Base-by-base conservation (phyloP, 2,797 vertebrate species). In the Neosilurus hyrtlii region DNA sequence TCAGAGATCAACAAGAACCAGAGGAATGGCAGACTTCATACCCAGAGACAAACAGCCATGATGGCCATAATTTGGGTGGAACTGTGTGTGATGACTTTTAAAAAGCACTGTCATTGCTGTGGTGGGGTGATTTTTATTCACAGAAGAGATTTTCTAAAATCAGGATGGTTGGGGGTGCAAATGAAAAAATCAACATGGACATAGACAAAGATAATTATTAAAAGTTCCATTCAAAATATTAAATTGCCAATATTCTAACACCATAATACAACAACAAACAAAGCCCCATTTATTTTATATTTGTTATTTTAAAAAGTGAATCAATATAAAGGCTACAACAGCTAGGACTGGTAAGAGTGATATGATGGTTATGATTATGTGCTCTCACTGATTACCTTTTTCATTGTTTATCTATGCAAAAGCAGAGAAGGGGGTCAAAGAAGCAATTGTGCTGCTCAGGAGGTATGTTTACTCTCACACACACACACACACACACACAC, bases 371-470 rank as follows among this genome's bases (percentile, higher is more conserved):
- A 59, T 43, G 37, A 6, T 43, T 43, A 6, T 43, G 37, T n/a
- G n/a, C n/a, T n/a, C 16, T 11, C 26, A 22, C 14, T 4, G 22
- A 49, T 62, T 49, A 37, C 35, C 59, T 77, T 77, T 20, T 49
- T 76, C 14, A 62, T 49, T 49, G 16, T 77, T 62, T 49, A 62
- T 77, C 37, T 61, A 12, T 6, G 22, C 22, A 24, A 49, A 77
- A 77, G 24, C 8, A 24, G 20, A 62, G 22, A 76, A 62, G n/a
- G 12, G 35, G 56, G 18, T 61, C 35, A 76, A 62, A 61, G 18
- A 62, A 62, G 74, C 43, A 61, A 62, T 62, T 49, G 22, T 76
- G 35, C 57, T 43, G 74, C 56, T 76, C 74, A 43, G 57, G 35
- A 49, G 75, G 75, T 62, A 59, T n/a, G 22, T 62, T 62, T 77